A percentile compares a stretch with the other conserved stretches of the same genome.
Conservation (phyloP, 2,797 vertebrate species). For the Steatocranus sp. region DNA sequence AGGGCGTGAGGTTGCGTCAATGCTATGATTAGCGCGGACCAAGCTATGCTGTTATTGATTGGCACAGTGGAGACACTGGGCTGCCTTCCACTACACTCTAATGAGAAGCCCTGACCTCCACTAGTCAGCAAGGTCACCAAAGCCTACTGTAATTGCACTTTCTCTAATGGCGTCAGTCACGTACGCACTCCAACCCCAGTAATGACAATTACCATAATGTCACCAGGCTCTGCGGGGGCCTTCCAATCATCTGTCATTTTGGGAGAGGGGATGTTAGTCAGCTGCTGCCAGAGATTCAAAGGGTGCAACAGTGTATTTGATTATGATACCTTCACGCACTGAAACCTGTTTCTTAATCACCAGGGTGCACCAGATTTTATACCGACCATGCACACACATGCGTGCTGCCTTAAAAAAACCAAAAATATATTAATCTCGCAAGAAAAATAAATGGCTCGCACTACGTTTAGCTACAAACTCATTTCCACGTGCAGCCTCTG, state of each 20-base stretch:
- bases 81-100: constrained; percentile 83
- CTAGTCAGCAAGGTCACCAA: constrained; percentile 83
- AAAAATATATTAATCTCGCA: background rate
- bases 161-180: constrained; percentile 83
- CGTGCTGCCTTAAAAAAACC: accelerated
- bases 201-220: constrained; percentile 86
- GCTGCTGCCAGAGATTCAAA: constrained; percentile 24
- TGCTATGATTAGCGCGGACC: constrained; percentile 78
- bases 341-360: constrained; percentile 2
- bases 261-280: constrained; percentile 60
- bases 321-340: background rate
- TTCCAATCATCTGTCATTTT: constrained; percentile 69
- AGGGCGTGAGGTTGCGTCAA: constrained; percentile 70
- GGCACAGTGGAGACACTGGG: constrained; percentile 81
- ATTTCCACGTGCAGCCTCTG: background rate
- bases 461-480: background rate
- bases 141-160: constrained; percentile 85
- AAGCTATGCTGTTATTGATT: constrained; percentile 81
- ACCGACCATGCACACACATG: background rate
- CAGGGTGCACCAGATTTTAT: background rate
- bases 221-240: constrained; percentile 65
- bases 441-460: background rate
- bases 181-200: constrained; percentile 75
- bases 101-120: constrained; percentile 84
- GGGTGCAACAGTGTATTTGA: constrained; percentile 6